These are phyloP conservation scores for Squalus acanthias DNA, from an alignment of 2,797 vertebrate genomes.

Conservation along the genomic window DNA sequence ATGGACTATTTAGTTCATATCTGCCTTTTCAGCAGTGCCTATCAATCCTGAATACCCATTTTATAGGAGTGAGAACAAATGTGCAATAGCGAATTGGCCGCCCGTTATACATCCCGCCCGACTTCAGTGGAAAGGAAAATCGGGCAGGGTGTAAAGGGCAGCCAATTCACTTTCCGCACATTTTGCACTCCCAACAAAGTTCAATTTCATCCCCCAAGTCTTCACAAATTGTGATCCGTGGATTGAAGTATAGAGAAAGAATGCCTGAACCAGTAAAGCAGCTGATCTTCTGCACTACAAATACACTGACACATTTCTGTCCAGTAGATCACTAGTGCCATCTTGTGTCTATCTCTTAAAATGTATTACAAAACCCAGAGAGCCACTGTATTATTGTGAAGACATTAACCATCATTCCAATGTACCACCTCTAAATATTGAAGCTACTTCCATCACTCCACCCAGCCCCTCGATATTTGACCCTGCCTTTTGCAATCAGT, in stretches of 20 bases:
- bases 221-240: neutral
- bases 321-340: constrained; percentile 7
- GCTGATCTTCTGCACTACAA: too few relatives aligned
- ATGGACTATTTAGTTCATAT: neutral
- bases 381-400: neutral
- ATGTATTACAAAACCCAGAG: neutral
- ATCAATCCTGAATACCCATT: neutral
- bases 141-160: neutral
- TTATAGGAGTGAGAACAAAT: neutral
- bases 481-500: neutral
- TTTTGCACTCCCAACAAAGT: neutral
- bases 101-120: neutral
- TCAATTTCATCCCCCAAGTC: neutral
- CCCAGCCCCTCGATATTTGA: neutral
- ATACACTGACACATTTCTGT: neutral
- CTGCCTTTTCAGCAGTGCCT: neutral
- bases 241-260: neutral
- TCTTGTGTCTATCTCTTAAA: neutral
- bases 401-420: neutral
- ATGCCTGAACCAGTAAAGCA: neutral
- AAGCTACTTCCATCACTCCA: neutral
- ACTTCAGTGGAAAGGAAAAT: neutral
- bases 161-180: neutral
- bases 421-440: neutral
- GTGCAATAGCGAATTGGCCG: neutral